A percentile compares a stretch with the other conserved stretches of the same genome.
These are phyloP conservation scores for Diplodus sargus DNA, from an alignment of 2,797 vertebrate species.

Conservation along the genomic window DNA sequence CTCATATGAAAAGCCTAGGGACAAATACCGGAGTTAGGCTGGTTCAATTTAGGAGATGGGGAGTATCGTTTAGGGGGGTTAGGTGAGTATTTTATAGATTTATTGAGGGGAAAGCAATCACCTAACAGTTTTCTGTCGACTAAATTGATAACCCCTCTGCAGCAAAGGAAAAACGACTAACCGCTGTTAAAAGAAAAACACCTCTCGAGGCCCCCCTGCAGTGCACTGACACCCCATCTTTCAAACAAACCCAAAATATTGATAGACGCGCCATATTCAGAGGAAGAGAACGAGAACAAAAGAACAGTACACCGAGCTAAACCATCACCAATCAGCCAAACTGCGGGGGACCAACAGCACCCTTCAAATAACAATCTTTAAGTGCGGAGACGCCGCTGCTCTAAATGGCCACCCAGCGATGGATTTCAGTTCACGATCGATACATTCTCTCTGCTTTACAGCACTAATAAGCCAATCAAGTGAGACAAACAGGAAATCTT, in stretches of 20 bases:
- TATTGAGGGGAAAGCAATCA: constrained; percentile 8
- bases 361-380: constrained; percentile 30
- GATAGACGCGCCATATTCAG: constrained; percentile 6
- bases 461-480: constrained; percentile 27
- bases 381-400: background rate
- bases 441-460: constrained; percentile 20
- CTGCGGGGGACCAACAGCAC: background rate
- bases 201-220: background rate
- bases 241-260: background rate
- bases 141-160: constrained; percentile 5
- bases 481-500: background rate
- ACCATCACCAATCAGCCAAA: background rate
- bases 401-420: constrained; percentile 3
- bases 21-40: constrained; percentile 41
- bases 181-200: background rate
- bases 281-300: constrained; percentile 4
- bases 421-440: constrained; percentile 54
- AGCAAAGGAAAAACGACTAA: background rate
- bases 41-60: constrained; percentile 26
- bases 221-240: background rate
- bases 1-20: constrained; percentile 34
- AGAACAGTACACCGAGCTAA: background rate
- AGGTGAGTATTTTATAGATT: constrained; percentile 6
- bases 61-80: background rate
- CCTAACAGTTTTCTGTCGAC: background rate